Conservation (phyloP, 2,113 vertebrate species). For the Haliaeetus leucogaster region DNA sequence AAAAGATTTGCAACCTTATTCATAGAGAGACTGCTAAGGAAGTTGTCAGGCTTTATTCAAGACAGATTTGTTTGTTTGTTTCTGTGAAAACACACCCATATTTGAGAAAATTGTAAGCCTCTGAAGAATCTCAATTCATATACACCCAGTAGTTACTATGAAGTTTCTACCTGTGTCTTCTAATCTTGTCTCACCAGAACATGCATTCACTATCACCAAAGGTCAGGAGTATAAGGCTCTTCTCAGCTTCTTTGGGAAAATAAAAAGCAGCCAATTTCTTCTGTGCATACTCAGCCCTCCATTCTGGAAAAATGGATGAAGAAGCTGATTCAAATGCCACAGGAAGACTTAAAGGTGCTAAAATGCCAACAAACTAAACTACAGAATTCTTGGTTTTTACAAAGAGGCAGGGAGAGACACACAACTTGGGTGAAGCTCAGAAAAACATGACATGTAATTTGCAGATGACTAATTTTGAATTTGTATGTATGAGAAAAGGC, state of each 20-base stretch:
- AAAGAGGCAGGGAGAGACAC: background rate
- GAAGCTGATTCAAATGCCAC: background rate
- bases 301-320: background rate
- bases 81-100: background rate
- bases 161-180: background rate
- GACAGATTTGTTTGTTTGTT: background rate
- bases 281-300: background rate
- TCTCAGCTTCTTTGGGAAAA: background rate
- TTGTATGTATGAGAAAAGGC: background rate
- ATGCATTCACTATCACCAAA: accelerated
- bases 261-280: background rate
- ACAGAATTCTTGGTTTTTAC: background rate
- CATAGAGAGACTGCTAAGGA: background rate
- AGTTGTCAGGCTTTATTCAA: background rate
- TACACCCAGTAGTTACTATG: accelerated
- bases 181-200: background rate
- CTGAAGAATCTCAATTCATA: background rate
- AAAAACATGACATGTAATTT: background rate
- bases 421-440: background rate
- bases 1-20: background rate
- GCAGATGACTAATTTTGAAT: background rate
- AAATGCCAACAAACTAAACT: background rate
- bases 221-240: background rate
- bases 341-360: background rate
- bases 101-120: background rate